These are phyloP conservation scores for Centropristis striata DNA, from an alignment of 2,113 vertebrate species.

Conservation along the genomic window DNA sequence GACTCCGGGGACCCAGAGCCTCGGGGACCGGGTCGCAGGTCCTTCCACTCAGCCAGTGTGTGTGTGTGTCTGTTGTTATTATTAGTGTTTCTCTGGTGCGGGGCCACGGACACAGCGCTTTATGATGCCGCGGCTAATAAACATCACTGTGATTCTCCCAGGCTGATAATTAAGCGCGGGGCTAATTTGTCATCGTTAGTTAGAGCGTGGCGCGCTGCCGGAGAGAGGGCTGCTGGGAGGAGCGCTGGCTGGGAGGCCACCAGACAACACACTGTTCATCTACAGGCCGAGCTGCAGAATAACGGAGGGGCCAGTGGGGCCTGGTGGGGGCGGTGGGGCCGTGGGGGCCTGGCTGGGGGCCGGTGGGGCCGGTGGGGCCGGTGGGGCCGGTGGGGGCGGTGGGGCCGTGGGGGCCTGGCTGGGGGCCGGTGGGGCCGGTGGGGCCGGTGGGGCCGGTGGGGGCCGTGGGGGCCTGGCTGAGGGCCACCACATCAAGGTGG, in stretches of 20 bases:
- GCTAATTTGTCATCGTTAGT: slow-evolving; percentile 88
- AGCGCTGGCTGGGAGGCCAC: slow-evolving; percentile 48
- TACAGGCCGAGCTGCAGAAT: slow-evolving; percentile 35
- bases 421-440: no score
- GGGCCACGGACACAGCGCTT: slow-evolving; percentile 75
- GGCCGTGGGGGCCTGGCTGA: slow-evolving; percentile 25
- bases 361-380: slow-evolving; percentile 12
- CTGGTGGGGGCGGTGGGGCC: no score
- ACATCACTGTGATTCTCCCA: slow-evolving; percentile 84
- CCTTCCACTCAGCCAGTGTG: slow-evolving; percentile 74
- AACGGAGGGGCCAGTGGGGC: no score
- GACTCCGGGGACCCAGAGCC: no score
- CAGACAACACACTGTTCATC: slow-evolving; percentile 52
- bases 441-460: no score
- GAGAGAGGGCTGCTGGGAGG: slow-evolving; percentile 64
- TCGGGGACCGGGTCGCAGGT: slow-evolving; percentile 49
- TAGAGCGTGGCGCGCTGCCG: slow-evolving; percentile 79
- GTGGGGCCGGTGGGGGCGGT: no score
- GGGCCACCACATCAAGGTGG: slow-evolving; percentile 42
- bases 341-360: slow-evolving; percentile 30
- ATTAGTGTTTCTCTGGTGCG: slow-evolving; percentile 79
- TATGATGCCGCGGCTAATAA: slow-evolving; percentile 85
- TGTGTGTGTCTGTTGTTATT: slow-evolving; percentile 82
- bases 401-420: slow-evolving; percentile 10
- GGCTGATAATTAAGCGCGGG: slow-evolving; percentile 85